Base-by-base conservation (phyloP, 1,140 invertebrate genomes). In the Diabrotica virgifera region DNA sequence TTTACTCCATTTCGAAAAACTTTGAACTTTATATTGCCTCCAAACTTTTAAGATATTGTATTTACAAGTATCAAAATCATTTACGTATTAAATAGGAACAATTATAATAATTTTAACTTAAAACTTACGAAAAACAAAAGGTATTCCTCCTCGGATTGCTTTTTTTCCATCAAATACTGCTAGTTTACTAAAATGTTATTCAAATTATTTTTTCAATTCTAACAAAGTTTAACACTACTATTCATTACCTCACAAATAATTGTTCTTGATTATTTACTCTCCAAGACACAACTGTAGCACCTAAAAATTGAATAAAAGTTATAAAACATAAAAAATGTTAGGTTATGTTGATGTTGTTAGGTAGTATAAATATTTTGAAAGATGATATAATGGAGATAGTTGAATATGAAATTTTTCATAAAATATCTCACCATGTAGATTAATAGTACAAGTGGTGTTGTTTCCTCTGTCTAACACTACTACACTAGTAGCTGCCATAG, bases 91-190 rank as follows among this genome's bases (percentile, higher is more conserved):
- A 1, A 24, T 24, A 24, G 24, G 1, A 24, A 24, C 24, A 24
- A 24, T 24, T 24, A 24, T 4, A 24, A 24, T 24, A 24, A 24
- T 2, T 24, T 24, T 24, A 24, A 24, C 12, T 51, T 11, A 13
- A 50, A 80, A 93, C 93, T 95, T 87, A 96, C 94, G 95, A 83
- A 97, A 97, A 69, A 97, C 92, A 80, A 97, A 92, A 65, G 94
- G 94, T 80, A 97, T 95, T 76, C 95, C 95, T 76, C 95, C 95
- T 78, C 94, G 85, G 78, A 97, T 97, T 38, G 94, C 90, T 80
- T 95, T 93, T 79, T 96, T 95, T 61, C 93, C 94, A 85, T 97
- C 94, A 82, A 97, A 96, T 37, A 95, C 88, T 40, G 95, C 92
- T 81, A 95, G 90, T 83, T 96, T 95, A 80, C 94, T 92, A 83